Evolutionary conservation across 2,797 vertebrate genomes (phyloP).

Genomic region (Myoxocephalus aenaeus): DNA sequence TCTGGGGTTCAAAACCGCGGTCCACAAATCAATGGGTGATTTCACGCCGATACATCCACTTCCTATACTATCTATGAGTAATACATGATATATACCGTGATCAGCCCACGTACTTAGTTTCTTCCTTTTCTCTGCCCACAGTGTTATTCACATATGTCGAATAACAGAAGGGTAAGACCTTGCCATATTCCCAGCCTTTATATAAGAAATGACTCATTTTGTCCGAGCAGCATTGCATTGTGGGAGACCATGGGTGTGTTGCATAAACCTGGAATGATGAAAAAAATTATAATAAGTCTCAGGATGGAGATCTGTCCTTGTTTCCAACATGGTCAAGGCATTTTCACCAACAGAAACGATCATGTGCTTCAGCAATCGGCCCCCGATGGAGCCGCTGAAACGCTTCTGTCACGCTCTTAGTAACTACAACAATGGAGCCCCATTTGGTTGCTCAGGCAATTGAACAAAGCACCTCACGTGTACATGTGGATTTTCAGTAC

Average conservation of each 20-base stretch:
- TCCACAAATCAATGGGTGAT: neutral
- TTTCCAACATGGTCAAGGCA: neutral
- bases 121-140: constrained; percentile 25
- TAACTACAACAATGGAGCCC: constrained; percentile 10
- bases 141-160: neutral
- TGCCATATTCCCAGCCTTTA: neutral
- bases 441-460: constrained; percentile 8
- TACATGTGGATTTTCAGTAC: constrained; percentile 20
- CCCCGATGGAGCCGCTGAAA: neutral
- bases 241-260: neutral
- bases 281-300: neutral
- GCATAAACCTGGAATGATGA: neutral
- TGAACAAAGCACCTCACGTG: constrained; percentile 26
- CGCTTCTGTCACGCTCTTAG: constrained; percentile 8
- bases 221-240: constrained; percentile 11
- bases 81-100: constrained; percentile 9
- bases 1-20: too few relatives aligned
- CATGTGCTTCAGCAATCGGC: neutral
- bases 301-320: neutral
- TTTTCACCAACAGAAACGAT: neutral
- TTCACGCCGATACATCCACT: neutral
- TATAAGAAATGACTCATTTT: constrained; percentile 37
- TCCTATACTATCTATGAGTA: neutral
- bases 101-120: constrained; percentile 21
- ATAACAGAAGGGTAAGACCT: neutral